Conservation (phyloP, 2,113 vertebrate genomes). For the Cervus canadensis region DNA sequence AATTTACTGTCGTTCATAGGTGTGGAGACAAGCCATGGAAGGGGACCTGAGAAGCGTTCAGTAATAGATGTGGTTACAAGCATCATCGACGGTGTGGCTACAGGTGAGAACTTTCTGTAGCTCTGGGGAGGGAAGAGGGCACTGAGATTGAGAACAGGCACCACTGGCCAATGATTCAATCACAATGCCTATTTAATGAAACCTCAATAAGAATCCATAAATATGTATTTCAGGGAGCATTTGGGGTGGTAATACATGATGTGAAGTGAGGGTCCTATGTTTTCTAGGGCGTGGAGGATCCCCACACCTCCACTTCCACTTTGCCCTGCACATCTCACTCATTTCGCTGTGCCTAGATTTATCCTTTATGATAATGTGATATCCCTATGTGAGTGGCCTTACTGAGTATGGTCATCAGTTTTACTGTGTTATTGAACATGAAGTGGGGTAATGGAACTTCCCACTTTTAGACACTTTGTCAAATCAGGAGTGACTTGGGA, state of each 20-base stretch:
- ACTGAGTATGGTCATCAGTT: background rate
- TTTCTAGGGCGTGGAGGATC: background rate
- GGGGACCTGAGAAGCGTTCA: background rate
- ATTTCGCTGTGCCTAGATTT: background rate
- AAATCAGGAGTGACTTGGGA: background rate
- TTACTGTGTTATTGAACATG: background rate
- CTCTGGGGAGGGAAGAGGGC: background rate
- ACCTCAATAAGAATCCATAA: background rate
- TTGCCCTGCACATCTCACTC: background rate
- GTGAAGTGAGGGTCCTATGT: background rate
- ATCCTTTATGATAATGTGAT: no score
- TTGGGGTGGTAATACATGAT: background rate
- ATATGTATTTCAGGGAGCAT: background rate
- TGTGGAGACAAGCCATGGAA: background rate
- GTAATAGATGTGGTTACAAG: background rate
- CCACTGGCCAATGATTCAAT: accelerated
- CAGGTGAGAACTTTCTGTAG: background rate
- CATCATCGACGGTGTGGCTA: background rate
- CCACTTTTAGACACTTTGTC: background rate
- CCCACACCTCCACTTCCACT: background rate
- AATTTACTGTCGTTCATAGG: background rate
- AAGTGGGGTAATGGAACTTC: background rate
- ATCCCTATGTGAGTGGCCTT: background rate
- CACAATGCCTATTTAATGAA: background rate
- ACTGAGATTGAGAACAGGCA: background rate